Base-by-base conservation (phyloP, 2,888 invertebrate genomes). In the Netelia virgata region DNA sequence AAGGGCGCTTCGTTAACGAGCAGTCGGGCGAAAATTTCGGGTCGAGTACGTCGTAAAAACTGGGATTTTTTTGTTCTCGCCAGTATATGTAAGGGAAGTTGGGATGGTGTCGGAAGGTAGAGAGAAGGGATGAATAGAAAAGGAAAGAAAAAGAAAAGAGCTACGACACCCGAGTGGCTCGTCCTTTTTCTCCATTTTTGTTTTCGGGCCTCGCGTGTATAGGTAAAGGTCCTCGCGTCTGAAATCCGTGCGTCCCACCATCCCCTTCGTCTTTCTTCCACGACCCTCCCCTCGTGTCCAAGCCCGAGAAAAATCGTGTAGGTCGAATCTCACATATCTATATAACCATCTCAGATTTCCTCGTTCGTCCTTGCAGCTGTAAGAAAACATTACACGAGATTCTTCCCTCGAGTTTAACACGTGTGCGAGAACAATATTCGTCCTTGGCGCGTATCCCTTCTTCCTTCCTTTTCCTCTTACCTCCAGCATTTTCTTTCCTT, bases 1-100 rank as follows among this genome's bases (percentile, higher is more conserved):
- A 28, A 28, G n/a, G 47, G 50, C 66, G 74, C 41, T 74, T 78
- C 50, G 82, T 69, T 78, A 83, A 78, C 83, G 68, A 82, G 70
- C 76, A 69, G 10, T 63, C 74, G 53, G 64, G 57, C 63, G 61
- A 68, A 79, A 83, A 83, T 83, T 55, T 69, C 78, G 63, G 28
- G 36, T 59, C 66, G 63, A 59, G 55, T 68, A 57, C 73, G 63
- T 81, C 53, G 74, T 36, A 69, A 83, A 76, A 78, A 83, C 73
- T 53, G 47, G 36, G 20, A n/a, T 57, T 20, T 20, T 20, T 63
- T 36, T 20, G 69, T 20, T 66, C 14, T 63, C 16, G n/a, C 14
- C 55, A 43, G 53, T 23, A 59, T 66, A 59, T 66, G 59, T n/a
- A n/a, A 28, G 50, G 36, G 55, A 18, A 36, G 36, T 2, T 6